Evolutionary conservation across 2,888 invertebrate species (phyloP).

Genomic region (Anthrax anthrax): DNA sequence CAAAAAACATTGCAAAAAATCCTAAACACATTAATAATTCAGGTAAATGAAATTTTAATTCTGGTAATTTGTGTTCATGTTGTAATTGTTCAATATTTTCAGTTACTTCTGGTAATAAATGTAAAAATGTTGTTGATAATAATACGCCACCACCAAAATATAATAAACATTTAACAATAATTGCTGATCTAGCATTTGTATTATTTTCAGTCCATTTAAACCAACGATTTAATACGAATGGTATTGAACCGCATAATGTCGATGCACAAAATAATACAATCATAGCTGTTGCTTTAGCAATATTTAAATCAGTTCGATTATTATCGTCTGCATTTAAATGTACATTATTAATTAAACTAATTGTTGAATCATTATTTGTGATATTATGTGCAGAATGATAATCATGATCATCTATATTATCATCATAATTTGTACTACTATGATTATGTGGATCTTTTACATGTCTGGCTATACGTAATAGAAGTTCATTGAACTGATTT

Average conservation of each 20-base stretch:
- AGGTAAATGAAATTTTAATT: constrained; percentile 47
- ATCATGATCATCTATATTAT: neutral
- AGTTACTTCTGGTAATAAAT: constrained; percentile 64
- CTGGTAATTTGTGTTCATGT: constrained; percentile 31
- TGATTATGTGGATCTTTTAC: neutral
- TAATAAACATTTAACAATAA: constrained; percentile 45
- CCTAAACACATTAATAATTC: constrained; percentile 60
- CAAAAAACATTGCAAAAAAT: constrained; percentile 61
- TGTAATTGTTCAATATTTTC: constrained; percentile 51
- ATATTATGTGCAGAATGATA: neutral
- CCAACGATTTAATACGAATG: constrained; percentile 52
- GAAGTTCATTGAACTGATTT: neutral
- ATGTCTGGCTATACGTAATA: neutral
- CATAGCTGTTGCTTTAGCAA: constrained; percentile 70
- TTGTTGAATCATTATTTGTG: too few species aligned
- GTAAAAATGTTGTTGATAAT: constrained; percentile 66
- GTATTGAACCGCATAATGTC: constrained; percentile 57
- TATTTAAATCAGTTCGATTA: constrained; percentile 37
- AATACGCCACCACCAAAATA: constrained; percentile 79
- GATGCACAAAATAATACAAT: constrained; percentile 60
- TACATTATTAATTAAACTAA: constrained; percentile 5
- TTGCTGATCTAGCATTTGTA: constrained; percentile 24
- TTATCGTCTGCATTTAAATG: constrained; percentile 16
- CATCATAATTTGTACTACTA: neutral
- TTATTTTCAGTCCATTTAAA: constrained; percentile 43